Evolutionary conservation across 2,888 invertebrate genomes (phyloP), one percentile per base, ranked within the genome.

Genomic region (Hirtodrosophila histrioides): DNA sequence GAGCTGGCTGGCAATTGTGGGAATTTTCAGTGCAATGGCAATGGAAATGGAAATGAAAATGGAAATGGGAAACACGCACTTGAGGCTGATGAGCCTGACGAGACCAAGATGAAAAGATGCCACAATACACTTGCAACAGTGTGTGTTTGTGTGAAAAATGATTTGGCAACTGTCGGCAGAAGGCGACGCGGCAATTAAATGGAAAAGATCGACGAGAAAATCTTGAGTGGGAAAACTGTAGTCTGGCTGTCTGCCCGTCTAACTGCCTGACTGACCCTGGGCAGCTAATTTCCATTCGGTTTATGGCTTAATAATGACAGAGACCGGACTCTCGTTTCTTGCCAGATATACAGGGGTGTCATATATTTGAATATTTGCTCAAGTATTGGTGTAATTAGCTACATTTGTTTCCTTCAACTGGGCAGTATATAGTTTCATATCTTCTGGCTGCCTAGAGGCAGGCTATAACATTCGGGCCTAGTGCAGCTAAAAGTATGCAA

Each of bases 31-130:
- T 56, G 68, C 55, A 58, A 56, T 57, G 51, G 29, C 17, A 17
- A 17, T 17, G 17, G 17, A 17, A 17, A 17, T 17, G 17, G n/a
- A 53, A 44, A 31, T 31, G 31, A 5, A 53, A 44, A 31, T 31
- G 31, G 9, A 31, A 74, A 68, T 73, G 69, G 75, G 56, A 65
- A 75, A 75, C 58, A 75, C 75, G 73, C 75, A 76, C 75, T 75
- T 75, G 63, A 75, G 53, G 37, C 61, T 49, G 43, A 60, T 41
- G 56, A 61, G 36, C 10, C 12, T 31, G 31, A 31, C 31, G 11
- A 17, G 12, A 29, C 9, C 12, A 10, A 46, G n/a, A 35, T 27
- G n/a, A 27, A 27, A 27, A 27, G 27, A 27, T 27, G 27, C 5
- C 27, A 31, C 27, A 44, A 29, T 54, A 51, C 56, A 62, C 41